Base-by-base conservation (phyloP, 2,888 invertebrate genomes). In the Eristalis pertinax region DNA sequence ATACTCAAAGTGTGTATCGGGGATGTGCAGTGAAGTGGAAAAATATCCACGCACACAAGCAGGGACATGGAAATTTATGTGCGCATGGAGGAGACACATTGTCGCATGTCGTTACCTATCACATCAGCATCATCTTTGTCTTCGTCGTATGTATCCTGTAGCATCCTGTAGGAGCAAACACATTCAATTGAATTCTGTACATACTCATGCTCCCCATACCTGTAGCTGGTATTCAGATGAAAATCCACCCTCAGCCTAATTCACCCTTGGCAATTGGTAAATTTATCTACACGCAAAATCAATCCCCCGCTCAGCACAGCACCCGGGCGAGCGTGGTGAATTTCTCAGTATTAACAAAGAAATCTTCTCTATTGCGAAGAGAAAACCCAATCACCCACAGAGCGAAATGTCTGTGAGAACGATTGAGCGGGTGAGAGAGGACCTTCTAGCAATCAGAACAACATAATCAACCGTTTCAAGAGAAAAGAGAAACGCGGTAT, bases 291-390 rank as follows among this genome's bases (percentile, higher is more conserved):
- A 87, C 87, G 78, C 79, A 87, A 87, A 79, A 87, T 38, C 84
- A 80, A 87, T 86, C 60, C 79, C 79, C 84, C 76, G 60, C 73
- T 75, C 65, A 50, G 58, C 72, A 70, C 65, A 50, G 32, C 75
- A 80, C 84, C 87, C 87, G 84, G 87, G 87, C 60, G 73, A 87
- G 87, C 68, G 84, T 76, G 75, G 83, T 83, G 70, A 85, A 74
- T 73, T 67, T 10, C n/a, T 8, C 26, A 4, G 15, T 19, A 15
- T 10, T 29, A 41, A 72, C 58, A 79, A 65, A 58, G 38, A 7
- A 41, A 50, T 26, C 38, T 50, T 38, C 72, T 72, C 62, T 13
- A 7, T 19, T 1, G 8, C n/a, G 50, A 50, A 50, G 43, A 50
- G 50, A 50, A 19, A 8, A 5, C 19, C 1, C n/a, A 43, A 43